Base-by-base conservation (phyloP, 2,888 invertebrate species). In the Xylota sylvarum region DNA sequence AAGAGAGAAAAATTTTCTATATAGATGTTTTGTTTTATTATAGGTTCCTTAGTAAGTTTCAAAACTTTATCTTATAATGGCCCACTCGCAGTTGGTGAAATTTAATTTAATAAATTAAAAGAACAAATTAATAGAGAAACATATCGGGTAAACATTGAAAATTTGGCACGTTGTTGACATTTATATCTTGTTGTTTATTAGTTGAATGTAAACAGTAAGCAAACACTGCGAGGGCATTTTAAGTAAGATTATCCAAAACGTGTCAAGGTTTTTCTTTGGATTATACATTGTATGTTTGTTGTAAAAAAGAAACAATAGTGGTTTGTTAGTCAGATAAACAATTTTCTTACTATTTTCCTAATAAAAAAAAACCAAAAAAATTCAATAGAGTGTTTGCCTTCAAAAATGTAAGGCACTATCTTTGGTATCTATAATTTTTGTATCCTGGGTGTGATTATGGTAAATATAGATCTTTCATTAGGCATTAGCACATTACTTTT, bases 51-150 rank as follows among this genome's bases (percentile, higher is more conserved):
- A 27, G 37, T 43, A 35, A 60, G 14, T 67, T 58, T 56, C 50
- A 35, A 37, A 52, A 5, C 7, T 46, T 72, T 72, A 30, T 65
- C 52, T 67, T 52, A 19, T 62, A 72, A 78, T 86, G 86, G 82
- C 73, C 82, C 86, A 86, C 86, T 86, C 86, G 86, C 86, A 82
- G 62, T 67, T 65, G 64, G 62, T 69, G 40, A 35, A 52, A 69
- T 62, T 50, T 50, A 30, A 32, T 60, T 19, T 0, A 50, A 10
- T 14, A 50, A 35, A 65, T 35, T 32, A 56, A 64, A 37, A 50
- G 30, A 35, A 40, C 4, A 56, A 23, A 23, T 23, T 23, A 23
- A 56, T 6, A 40, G n/a, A 60, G 37, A 80, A 23, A 60, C 17
- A 48, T n/a, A 48, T 48, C 30, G 73, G 65, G 12, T 58, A 35